phyloP scores from a whole-genome alignment of 2,797 vertebrate species.

The Onychomys arenicola region DNA sequence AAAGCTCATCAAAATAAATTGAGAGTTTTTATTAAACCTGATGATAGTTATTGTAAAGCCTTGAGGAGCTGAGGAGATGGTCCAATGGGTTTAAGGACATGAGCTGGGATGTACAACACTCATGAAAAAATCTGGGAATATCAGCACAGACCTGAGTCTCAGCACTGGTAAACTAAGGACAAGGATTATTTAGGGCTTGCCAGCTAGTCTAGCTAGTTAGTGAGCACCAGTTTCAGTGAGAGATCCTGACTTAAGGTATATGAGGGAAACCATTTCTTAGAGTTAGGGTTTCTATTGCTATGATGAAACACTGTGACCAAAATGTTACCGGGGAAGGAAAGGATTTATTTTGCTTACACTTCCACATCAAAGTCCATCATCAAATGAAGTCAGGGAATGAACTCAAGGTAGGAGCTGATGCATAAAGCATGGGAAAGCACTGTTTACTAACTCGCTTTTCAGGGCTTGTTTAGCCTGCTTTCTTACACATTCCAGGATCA shows the following conservation, averaged over 20 bases:
- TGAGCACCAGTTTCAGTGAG: background rate
- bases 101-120: background rate
- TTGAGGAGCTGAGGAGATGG: background rate
- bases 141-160: background rate
- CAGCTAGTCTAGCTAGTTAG: background rate
- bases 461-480: background rate
- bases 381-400: background rate
- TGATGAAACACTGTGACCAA: background rate
- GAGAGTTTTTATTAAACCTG: background rate
- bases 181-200: no score
- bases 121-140: background rate
- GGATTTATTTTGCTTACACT: background rate
- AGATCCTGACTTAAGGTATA: background rate
- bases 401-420: background rate
- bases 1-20: background rate
- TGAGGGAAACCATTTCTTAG: background rate
- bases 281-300: background rate
- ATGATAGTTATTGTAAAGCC: background rate
- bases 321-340: background rate
- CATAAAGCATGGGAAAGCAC: no score
- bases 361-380: background rate
- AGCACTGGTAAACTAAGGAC: background rate
- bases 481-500: background rate
- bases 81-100: background rate
- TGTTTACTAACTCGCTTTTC: background rate